These are phyloP conservation scores for Bolborhynchus lineola DNA, from an alignment of 2,113 vertebrate genomes.

Conservation along the genomic window DNA sequence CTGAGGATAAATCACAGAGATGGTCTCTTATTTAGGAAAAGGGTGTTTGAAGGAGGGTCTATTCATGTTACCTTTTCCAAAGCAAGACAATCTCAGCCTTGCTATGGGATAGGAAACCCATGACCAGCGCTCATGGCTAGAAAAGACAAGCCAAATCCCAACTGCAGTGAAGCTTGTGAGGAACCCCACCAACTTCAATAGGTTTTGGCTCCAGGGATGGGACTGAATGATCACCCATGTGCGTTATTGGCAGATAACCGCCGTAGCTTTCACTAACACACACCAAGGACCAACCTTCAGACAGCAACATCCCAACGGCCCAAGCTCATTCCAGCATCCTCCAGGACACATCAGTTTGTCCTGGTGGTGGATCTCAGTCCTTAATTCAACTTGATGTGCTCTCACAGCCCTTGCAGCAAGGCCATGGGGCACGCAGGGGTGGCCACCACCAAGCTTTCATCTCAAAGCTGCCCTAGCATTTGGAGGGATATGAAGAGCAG, in stretches of 20 bases:
- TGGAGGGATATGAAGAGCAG: neutral
- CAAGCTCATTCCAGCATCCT: neutral
- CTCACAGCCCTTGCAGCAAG: neutral
- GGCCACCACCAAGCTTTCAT: neutral
- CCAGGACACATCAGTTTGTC: neutral
- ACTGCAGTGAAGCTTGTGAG: neutral
- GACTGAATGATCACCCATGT: fast-evolving
- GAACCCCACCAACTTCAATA: neutral
- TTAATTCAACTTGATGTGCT: neutral
- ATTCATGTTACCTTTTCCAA: neutral
- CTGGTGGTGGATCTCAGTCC: neutral
- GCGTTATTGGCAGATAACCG: neutral
- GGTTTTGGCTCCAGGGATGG: neutral
- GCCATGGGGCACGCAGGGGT: neutral
- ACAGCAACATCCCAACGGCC: neutral
- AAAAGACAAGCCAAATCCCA: neutral
- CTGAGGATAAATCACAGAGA: slow-evolving; percentile 57
- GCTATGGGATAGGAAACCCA: neutral
- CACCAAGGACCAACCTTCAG: neutral
- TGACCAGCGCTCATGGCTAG: no score
- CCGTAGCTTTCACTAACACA: neutral
- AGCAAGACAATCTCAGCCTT: neutral
- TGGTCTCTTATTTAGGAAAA: neutral
- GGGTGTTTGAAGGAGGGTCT: neutral
- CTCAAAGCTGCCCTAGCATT: neutral